phyloP scores from a whole-genome alignment of 2,888 invertebrate species.

The Priapulus caudatus region DNA sequence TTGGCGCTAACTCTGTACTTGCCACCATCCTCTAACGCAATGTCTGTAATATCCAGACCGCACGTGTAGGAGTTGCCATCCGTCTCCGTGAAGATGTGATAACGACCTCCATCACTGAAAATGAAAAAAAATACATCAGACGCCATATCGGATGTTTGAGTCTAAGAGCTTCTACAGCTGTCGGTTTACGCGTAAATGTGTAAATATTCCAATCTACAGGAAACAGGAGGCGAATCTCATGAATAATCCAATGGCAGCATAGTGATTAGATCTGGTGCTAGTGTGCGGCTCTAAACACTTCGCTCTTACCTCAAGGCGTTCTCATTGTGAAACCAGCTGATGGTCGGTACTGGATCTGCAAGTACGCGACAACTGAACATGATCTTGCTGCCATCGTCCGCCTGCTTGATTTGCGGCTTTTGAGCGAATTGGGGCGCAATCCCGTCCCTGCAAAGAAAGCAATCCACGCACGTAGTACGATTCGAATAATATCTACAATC shows the following conservation, averaged over 20 bases:
- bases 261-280: no score
- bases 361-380: constrained; percentile 88
- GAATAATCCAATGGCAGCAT: no score
- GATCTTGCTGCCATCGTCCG: constrained; percentile 74
- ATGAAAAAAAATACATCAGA: neutral
- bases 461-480: no score
- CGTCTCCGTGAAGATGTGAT: constrained; percentile 70
- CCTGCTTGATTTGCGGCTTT: constrained; percentile 92
- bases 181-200: no score
- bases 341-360: constrained; percentile 77
- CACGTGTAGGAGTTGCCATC: constrained; percentile 88
- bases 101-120: constrained; percentile 15
- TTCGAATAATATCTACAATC: no score
- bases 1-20: constrained; percentile 93
- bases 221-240: no score
- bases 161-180: no score
- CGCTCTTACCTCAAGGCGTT: constrained; percentile 30
- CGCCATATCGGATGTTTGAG: no score
- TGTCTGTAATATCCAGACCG: constrained; percentile 80
- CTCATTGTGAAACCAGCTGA: constrained; percentile 80
- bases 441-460: no score
- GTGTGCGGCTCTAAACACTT: constrained; percentile 61
- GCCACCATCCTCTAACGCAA: constrained; percentile 91
- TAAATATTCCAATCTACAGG: no score
- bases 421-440: constrained; percentile 94